phyloP scores from a whole-genome alignment of 2,888 invertebrate genomes.

The Cataglyphis cursor region DNA sequence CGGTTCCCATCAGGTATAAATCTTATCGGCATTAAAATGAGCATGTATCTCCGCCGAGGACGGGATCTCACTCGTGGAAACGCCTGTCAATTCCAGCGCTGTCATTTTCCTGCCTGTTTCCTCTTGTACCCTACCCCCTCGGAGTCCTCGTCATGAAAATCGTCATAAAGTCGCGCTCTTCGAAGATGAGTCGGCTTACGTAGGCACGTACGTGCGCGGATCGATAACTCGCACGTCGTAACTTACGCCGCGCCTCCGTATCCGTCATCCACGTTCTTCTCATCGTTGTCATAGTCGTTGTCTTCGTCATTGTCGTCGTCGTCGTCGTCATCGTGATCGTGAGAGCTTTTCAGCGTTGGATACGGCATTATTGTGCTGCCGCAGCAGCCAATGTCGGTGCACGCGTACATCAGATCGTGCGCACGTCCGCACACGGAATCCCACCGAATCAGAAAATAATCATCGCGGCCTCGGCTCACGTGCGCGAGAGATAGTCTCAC shows the following conservation, averaged over 20 bases:
- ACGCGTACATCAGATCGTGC: slow-evolving; percentile 55
- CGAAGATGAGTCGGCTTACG: slow-evolving; percentile 34
- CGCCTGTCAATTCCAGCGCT: slow-evolving; percentile 48
- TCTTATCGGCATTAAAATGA: slow-evolving; percentile 52
- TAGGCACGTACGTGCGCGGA: slow-evolving; percentile 42
- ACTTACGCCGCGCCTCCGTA: slow-evolving; percentile 44
- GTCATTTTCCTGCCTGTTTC: neutral
- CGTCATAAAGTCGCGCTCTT: slow-evolving; percentile 47
- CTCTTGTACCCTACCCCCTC: neutral
- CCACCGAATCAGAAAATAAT: slow-evolving; percentile 58
- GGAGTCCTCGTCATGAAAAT: slow-evolving; percentile 21
- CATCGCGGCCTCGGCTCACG: slow-evolving; percentile 52
- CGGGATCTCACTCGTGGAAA: slow-evolving; percentile 11
- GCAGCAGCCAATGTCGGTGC: slow-evolving; percentile 38
- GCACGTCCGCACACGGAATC: slow-evolving; percentile 49
- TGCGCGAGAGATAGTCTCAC: slow-evolving; percentile 55
- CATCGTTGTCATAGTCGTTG: slow-evolving; percentile 17
- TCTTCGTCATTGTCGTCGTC: slow-evolving; percentile 22
- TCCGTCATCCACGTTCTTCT: slow-evolving; percentile 21
- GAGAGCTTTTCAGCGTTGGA: slow-evolving; percentile 43
- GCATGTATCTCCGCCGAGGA: slow-evolving; percentile 15
- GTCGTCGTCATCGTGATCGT: slow-evolving; percentile 35
- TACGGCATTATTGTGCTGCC: slow-evolving; percentile 44
- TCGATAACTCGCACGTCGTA: slow-evolving; percentile 53
- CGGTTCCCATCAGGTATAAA: slow-evolving; percentile 20